Evolutionary conservation across 1,140 invertebrate genomes (phyloP).

Genomic region (Ceratoteleas bidentatus): DNA sequence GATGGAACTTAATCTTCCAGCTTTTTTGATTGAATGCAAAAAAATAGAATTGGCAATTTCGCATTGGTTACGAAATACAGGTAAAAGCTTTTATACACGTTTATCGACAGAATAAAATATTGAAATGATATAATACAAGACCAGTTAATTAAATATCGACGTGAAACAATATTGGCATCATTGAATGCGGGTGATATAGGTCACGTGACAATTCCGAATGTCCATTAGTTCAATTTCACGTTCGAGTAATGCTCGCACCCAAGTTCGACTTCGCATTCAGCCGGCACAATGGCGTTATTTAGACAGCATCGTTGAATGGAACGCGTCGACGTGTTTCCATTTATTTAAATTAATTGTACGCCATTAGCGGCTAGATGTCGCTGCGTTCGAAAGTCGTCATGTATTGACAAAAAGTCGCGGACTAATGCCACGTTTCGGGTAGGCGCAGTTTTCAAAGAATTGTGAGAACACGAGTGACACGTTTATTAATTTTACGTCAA

Average conservation of each 20-base stretch:
- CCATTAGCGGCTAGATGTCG: neutral
- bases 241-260: neutral
- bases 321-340: neutral
- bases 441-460: neutral
- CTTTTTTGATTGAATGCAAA: no score
- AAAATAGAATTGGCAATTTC: no score
- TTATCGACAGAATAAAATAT: no score
- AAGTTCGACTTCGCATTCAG: no score
- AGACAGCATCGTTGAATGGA: neutral
- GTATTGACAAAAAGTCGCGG: neutral
- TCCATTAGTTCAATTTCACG: constrained; percentile 1
- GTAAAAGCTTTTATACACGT: no score
- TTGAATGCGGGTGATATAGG: neutral
- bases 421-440: neutral
- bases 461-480: neutral
- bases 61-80: no score
- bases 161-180: neutral
- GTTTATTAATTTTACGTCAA: neutral
- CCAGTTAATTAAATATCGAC: neutral
- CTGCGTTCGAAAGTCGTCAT: neutral
- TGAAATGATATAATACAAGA: no score
- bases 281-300: neutral
- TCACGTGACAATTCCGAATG: neutral
- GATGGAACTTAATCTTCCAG: no score
- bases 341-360: neutral